Evolutionary conservation across 2,888 invertebrate genomes (phyloP).

Genomic region (Apamea sordens): DNA sequence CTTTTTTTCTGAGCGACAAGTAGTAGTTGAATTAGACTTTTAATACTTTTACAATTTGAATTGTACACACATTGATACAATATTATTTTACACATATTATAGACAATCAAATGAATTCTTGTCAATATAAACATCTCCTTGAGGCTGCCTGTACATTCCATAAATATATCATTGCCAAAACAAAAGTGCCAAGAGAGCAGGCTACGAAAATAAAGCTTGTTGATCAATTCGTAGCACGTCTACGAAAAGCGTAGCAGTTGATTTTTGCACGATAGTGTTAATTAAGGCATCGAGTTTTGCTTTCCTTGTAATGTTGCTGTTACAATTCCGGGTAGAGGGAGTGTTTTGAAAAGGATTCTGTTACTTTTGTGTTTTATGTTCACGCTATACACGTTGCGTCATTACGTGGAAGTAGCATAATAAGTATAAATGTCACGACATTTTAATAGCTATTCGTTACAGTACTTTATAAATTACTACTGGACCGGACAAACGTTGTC

Average conservation of each 20-base stretch:
- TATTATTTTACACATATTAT: neutral
- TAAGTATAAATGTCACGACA: neutral
- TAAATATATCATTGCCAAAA: conserved; percentile 49
- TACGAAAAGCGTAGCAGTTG: conserved; percentile 67
- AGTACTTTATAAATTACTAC: neutral
- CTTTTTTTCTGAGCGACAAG: too few relatives aligned
- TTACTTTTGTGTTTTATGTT: conserved; percentile 5
- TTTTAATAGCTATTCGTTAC: neutral
- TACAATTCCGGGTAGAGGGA: conserved; percentile 1
- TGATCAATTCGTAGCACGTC: conserved; percentile 65
- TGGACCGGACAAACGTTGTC: neutral
- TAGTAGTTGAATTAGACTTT: neutral
- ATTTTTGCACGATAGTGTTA: conserved; percentile 59
- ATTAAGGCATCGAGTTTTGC: conserved; percentile 43
- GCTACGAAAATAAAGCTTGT: conserved; percentile 52
- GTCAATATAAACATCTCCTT: neutral
- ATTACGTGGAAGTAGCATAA: neutral
- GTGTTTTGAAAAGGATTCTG: conserved; percentile 11
- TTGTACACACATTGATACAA: neutral
- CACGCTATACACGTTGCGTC: neutral
- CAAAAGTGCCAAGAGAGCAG: conserved; percentile 33
- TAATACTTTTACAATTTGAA: neutral
- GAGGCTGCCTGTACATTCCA: conserved; percentile 9
- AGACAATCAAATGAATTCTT: neutral
- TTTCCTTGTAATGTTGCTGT: conserved; percentile 42